phyloP scores from a whole-genome alignment of 2,113 vertebrate genomes.

The Acanthochromis polyacanthus region DNA sequence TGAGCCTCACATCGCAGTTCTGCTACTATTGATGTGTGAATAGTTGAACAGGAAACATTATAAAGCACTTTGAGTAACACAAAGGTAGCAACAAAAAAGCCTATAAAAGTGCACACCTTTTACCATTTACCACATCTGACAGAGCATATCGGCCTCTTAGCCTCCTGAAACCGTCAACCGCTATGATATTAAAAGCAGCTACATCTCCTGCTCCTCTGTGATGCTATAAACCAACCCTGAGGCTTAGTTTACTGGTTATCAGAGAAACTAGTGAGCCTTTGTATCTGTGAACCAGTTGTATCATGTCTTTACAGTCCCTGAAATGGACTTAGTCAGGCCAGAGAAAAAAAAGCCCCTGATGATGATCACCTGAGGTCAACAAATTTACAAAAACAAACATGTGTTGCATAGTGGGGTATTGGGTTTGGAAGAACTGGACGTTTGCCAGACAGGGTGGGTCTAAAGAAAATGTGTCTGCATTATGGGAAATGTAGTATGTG shows the following conservation, averaged over 20 bases:
- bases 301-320: neutral
- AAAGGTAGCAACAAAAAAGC: too few species aligned
- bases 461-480: too few species aligned
- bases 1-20: too few species aligned
- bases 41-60: too few species aligned
- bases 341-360: neutral
- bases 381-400: neutral
- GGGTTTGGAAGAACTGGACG: neutral
- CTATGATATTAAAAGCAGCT: slow-evolving; percentile 1
- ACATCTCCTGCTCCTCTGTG: slow-evolving; percentile 2
- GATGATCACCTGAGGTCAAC: neutral
- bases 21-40: too few species aligned
- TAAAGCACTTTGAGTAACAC: too few species aligned
- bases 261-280: neutral
- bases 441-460: neutral
- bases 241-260: neutral
- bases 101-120: too few species aligned
- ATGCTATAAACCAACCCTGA: neutral
- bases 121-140: too few species aligned
- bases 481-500: neutral
- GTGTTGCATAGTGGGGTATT: neutral
- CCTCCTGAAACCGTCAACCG: slow-evolving; percentile 2
- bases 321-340: neutral
- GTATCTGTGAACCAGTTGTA: neutral
- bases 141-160: neutral